phyloP scores from a whole-genome alignment of 1,140 invertebrate genomes.

The Paraescarpia echinospica region DNA sequence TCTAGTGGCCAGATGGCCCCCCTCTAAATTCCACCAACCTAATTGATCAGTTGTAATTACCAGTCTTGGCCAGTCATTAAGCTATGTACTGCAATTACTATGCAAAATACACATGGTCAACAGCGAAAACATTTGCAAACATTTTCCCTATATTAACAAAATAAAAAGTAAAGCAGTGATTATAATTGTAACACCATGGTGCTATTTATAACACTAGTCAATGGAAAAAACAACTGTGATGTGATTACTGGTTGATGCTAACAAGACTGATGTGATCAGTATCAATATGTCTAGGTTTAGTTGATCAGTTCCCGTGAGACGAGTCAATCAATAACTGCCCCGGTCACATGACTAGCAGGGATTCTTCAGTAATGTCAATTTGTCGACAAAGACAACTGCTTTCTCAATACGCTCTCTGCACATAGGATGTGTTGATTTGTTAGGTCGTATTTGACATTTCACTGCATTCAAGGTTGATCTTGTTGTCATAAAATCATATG shows the following conservation, averaged over 20 bases:
- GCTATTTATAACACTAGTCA: background rate
- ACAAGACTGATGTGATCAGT: background rate
- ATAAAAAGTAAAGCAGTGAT: background rate
- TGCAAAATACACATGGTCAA: background rate
- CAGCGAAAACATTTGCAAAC: background rate
- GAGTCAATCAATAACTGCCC: background rate
- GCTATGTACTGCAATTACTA: background rate
- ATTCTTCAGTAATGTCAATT: background rate
- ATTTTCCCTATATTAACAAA: too few species aligned
- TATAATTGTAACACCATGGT: background rate
- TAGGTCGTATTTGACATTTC: background rate
- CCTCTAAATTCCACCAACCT: too few species aligned
- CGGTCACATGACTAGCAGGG: background rate
- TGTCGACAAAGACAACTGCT: background rate
- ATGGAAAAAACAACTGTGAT: background rate
- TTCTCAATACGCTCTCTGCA: background rate
- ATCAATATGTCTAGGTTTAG: background rate
- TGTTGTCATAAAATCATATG: too few species aligned
- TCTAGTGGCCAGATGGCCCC: too few species aligned
- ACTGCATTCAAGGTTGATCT: background rate
- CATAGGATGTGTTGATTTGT: background rate
- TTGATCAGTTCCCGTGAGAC: background rate
- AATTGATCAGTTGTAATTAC: too few species aligned
- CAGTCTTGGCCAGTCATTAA: background rate
- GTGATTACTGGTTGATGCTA: background rate